Evolutionary conservation across 2,888 invertebrate species (phyloP).

Genomic region (Epirrita christyi): DNA sequence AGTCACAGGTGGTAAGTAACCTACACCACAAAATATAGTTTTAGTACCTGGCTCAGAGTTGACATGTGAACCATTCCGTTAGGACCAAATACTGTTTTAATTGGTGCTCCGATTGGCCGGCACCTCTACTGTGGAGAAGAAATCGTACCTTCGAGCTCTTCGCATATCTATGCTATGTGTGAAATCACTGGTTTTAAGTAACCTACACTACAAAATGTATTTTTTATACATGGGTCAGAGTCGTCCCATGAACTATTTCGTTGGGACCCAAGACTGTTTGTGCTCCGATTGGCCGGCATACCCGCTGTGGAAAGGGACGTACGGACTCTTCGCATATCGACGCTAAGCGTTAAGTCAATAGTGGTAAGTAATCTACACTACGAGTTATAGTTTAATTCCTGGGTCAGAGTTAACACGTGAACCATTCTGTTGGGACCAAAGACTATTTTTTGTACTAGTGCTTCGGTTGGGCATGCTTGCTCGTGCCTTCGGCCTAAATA

Average conservation of each 20-base stretch:
- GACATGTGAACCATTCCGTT: constrained; percentile 99
- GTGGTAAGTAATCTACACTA: constrained; percentile 85
- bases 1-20: constrained; percentile 94
- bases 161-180: constrained; percentile 99
- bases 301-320: constrained; percentile 94
- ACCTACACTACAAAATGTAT: too few species aligned
- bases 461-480: constrained; percentile 94
- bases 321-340: constrained; percentile 98
- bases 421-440: constrained; percentile 99
- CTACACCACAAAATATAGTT: too few species aligned
- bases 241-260: constrained; percentile 99
- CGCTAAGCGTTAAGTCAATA: constrained; percentile 99
- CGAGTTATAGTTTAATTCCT: constrained; percentile 80
- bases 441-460: constrained; percentile 97
- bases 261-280: constrained; percentile 99
- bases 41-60: constrained; percentile 98
- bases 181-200: constrained; percentile 96
- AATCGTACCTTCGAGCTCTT: constrained; percentile 96
- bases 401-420: constrained; percentile 98
- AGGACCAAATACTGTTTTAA: constrained; percentile 99
- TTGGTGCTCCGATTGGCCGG: constrained; percentile 96
- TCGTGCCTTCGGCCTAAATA: constrained; percentile 97
- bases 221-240: constrained; percentile 98
- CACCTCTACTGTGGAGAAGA: constrained; percentile 94
- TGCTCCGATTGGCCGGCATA: constrained; percentile 95